Evolutionary conservation across 1,140 invertebrate species (phyloP), one percentile per base, ranked within the genome.

Genomic region (Stenopsyche tienmushanensis): DNA sequence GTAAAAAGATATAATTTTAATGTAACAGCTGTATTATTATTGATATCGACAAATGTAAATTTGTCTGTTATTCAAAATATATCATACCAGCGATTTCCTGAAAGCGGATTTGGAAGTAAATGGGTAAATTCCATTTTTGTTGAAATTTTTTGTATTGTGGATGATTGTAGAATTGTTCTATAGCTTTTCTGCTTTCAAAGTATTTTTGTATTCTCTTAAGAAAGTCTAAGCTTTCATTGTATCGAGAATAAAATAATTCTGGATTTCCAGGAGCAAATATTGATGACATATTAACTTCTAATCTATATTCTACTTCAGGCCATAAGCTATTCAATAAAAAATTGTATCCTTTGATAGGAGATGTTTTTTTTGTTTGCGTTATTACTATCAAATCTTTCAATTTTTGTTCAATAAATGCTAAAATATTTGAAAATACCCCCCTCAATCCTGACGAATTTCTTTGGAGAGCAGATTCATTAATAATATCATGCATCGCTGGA

Each of bases 61-160:
- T n/a, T n/a, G n/a, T n/a, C n/a, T n/a, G n/a, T n/a, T n/a, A n/a
- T n/a, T n/a, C n/a, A n/a, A n/a, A n/a, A n/a, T n/a, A n/a, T n/a
- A n/a, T n/a, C 29, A 44, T 75, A 68, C 88, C 86, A 49, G 89
- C 92, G 75, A 96, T 92, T 82, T 96, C 92, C 83, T 96, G 93
- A 82, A 94, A 91, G 68, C 89, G 82, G 72, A 97, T 94, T 82
- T 97, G 94, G 79, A 94, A 97, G 77, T 98, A 97, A 15, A 98
- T 93, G 25, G 93, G 90, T 23, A 97, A 82, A 80, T 96, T 97
- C 92, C 95, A 98, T 72, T 91, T 89, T 60, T 87, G 85, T 50
- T 93, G 82, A 77, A 96, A 94, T 47, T 81, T 83, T 72, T 85
- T 84, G 68, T 87, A 90, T 62, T 88, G 87, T 23, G 81, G 74